These are phyloP conservation scores for Spea multiplicata DNA, from an alignment of 2,113 vertebrate genomes.

Conservation along the genomic window DNA sequence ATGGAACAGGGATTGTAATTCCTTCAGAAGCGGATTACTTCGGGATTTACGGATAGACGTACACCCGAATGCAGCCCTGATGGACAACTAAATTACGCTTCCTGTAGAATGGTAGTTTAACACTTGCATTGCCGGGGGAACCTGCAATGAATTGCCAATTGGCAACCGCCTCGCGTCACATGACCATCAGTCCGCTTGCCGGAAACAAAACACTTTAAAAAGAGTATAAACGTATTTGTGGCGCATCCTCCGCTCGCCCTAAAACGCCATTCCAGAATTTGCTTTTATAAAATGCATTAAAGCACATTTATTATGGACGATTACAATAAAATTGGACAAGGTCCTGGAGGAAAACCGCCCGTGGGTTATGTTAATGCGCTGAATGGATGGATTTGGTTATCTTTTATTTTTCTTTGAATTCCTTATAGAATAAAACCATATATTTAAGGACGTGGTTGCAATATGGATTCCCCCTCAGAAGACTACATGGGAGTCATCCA, in stretches of 20 bases:
- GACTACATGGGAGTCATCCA: background rate
- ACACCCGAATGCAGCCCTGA: no score
- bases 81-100: no score
- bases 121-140: no score
- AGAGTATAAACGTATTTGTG: no score
- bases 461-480: background rate
- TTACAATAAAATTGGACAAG: conserved; percentile 39
- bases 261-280: conserved; percentile 30
- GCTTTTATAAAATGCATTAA: conserved; percentile 29
- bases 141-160: no score
- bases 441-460: background rate
- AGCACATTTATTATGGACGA: conserved; percentile 24
- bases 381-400: conserved; percentile 20
- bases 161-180: no score
- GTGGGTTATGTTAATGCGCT: conserved; percentile 17
- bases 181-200: no score
- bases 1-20: no score
- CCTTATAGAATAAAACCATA: background rate
- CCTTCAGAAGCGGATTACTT: no score
- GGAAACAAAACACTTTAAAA: no score
- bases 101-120: no score
- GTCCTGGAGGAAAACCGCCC: conserved; percentile 31
- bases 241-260: background rate
- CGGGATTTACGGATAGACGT: no score
- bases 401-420: background rate